Conservation (phyloP, 2,888 invertebrate genomes). For the Meghimatium bilineatum region DNA sequence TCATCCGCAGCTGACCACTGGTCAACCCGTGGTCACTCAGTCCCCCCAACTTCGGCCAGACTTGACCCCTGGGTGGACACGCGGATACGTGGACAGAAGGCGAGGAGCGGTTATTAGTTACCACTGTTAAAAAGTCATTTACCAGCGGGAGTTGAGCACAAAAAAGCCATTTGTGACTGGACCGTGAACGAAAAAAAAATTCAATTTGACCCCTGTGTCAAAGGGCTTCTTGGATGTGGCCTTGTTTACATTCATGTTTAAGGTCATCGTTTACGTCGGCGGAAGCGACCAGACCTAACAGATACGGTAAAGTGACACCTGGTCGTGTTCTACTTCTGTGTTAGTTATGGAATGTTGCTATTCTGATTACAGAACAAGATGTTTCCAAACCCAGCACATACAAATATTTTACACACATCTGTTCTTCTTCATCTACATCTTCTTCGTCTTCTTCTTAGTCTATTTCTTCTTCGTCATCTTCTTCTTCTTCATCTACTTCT, state of each 20-base stretch:
- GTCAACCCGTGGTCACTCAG: slow-evolving; percentile 21
- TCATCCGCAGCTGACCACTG: slow-evolving; percentile 36
- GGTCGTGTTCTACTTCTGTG: too few relatives aligned
- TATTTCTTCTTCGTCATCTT: too few relatives aligned
- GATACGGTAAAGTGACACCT: background rate
- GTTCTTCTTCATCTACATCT: slow-evolving; percentile 14
- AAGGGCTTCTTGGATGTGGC: background rate
- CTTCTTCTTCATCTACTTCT: too few relatives aligned
- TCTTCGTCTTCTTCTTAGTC: too few relatives aligned
- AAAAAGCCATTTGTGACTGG: background rate
- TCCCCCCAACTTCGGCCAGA: slow-evolving; percentile 20
- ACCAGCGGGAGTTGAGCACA: slow-evolving; percentile 8
- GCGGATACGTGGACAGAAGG: slow-evolving; percentile 40
- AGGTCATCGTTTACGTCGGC: background rate
- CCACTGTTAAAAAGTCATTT: slow-evolving; percentile 42
- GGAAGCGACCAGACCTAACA: background rate
- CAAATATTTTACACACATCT: too few relatives aligned
- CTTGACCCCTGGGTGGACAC: slow-evolving; percentile 25
- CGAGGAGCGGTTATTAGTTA: slow-evolving; percentile 38
- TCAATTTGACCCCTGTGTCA: slow-evolving; percentile 14
- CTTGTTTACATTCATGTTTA: slow-evolving; percentile 23
- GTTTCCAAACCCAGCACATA: too few relatives aligned
- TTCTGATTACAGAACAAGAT: too few relatives aligned
- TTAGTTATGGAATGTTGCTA: too few relatives aligned
- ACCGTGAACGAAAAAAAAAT: background rate